These are phyloP conservation scores for Cherax quadricarinatus DNA, from an alignment of 1,140 invertebrate species.

Conservation along the genomic window DNA sequence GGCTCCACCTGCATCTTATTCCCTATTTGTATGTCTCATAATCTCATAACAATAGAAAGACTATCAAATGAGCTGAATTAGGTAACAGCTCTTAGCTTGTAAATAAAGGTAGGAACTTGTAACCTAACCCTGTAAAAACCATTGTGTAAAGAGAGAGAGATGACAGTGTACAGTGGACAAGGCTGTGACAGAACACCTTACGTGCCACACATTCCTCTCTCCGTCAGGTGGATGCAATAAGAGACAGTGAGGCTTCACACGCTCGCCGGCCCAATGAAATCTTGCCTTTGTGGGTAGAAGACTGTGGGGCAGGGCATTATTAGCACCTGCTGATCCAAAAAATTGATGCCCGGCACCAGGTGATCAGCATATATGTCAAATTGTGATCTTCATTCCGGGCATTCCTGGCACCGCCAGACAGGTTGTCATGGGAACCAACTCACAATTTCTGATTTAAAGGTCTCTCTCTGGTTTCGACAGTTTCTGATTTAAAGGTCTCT, in stretches of 20 bases:
- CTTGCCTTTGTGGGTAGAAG: neutral
- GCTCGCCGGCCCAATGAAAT: neutral
- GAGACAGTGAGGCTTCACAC: neutral
- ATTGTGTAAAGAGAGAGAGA: no score
- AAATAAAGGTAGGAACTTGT: no score
- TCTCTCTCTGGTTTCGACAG: neutral
- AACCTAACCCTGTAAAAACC: no score
- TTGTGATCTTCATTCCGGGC: slow-evolving; percentile 10
- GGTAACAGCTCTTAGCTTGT: no score
- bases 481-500: slow-evolving; percentile 17
- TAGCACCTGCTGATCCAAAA: neutral
- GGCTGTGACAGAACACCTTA: neutral
- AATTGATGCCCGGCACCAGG: neutral
- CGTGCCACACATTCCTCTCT: slow-evolving; percentile 2
- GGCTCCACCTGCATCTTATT: no score
- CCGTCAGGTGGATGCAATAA: slow-evolving; percentile 18
- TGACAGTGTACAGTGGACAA: neutral
- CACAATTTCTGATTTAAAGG: slow-evolving; percentile 28
- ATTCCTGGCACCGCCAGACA: slow-evolving; percentile 49
- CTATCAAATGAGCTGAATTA: no score
- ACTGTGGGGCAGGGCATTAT: neutral
- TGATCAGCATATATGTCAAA: neutral
- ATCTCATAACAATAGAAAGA: no score
- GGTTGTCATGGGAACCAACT: slow-evolving; percentile 49
- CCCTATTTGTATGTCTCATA: no score